Evolutionary conservation across 1,140 invertebrate genomes (phyloP), one percentile per base, ranked within the genome.

Genomic region (Drosophila albomicans): DNA sequence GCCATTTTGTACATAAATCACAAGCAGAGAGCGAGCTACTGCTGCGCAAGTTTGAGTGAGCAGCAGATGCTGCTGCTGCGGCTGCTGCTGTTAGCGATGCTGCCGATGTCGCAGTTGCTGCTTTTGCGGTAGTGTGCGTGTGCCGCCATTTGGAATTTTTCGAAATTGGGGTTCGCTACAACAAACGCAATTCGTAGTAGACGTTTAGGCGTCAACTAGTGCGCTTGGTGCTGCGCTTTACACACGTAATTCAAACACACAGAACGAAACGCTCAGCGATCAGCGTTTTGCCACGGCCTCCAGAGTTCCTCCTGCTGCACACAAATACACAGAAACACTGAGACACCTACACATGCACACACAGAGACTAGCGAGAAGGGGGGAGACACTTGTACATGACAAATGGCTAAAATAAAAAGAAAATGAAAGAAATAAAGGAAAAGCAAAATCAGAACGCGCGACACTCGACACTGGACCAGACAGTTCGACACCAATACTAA

Each of bases 201-300:
- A 93, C 92, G 92, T 93, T 93, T 93, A 93, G 92, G 92, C 92
- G 92, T 93, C 92, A 93, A 93, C 92, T 92, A 92, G 92, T 92
- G 90, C 92, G 92, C 92, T 93, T 92, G 92, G 92, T 92, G 86
- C 91, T 91, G 88, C 91, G 89, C 92, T 92, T 92, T 92, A 81
- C 80, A 77, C 79, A 77, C 81, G 80, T 78, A 69, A 25, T 25
- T 25, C 20, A 25, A 25, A 81, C 70, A 75, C 79, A 45, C 35
- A 51, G 20, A 25, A 4, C 20, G 20, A 25, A 25, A 38, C 71
- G 78, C 78, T 75, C 75, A 74, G 52, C 72, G 59, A 67, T 74
- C 72, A 49, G 35, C 56, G 64, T 79, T 46, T 43, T 41, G 58
- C 38, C 58, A 46, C 67, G 87, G 84, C 81, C 81, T 69, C 77